Percentiles rank a stretch among this genome's conserved stretches.
phyloP scores from a whole-genome alignment of 2,113 vertebrate genomes.

The Lates calcarifer region DNA sequence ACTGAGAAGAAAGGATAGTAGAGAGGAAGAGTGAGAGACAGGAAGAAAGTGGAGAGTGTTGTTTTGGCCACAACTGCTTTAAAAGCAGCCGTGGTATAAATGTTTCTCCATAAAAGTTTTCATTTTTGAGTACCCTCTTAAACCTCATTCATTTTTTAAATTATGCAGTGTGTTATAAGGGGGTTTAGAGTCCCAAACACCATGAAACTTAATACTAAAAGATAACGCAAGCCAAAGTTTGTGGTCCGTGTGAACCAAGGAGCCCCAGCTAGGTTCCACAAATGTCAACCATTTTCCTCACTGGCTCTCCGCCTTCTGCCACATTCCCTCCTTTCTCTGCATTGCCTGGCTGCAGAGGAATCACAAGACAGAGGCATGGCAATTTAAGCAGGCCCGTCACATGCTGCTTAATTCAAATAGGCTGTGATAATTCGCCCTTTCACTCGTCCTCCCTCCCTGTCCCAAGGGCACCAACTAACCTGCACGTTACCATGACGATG shows the following conservation, averaged over 20 bases:
- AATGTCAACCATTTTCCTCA: background rate
- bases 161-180: background rate
- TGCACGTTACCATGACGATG: slow-evolving; percentile 61
- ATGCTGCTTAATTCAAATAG: slow-evolving; percentile 74
- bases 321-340: slow-evolving; percentile 46
- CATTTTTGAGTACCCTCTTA: background rate
- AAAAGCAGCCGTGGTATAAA: slow-evolving; percentile 22
- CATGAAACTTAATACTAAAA: background rate
- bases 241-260: background rate
- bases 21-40: background rate
- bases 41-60: slow-evolving; percentile 16
- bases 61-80: slow-evolving; percentile 8
- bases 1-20: slow-evolving; percentile 25
- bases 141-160: background rate
- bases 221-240: background rate
- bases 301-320: background rate
- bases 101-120: background rate
- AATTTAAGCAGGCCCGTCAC: slow-evolving; percentile 68
- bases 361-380: slow-evolving; percentile 64
- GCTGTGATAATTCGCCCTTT: slow-evolving; percentile 66
- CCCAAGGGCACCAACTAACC: slow-evolving; percentile 58
- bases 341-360: slow-evolving; percentile 45
- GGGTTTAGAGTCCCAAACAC: background rate
- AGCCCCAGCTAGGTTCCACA: background rate
- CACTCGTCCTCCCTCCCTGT: slow-evolving; percentile 35